Evolutionary conservation across 2,797 vertebrate species (phyloP), one percentile per base, ranked within the genome.

Genomic region (Hyperoplus lanceolatus): DNA sequence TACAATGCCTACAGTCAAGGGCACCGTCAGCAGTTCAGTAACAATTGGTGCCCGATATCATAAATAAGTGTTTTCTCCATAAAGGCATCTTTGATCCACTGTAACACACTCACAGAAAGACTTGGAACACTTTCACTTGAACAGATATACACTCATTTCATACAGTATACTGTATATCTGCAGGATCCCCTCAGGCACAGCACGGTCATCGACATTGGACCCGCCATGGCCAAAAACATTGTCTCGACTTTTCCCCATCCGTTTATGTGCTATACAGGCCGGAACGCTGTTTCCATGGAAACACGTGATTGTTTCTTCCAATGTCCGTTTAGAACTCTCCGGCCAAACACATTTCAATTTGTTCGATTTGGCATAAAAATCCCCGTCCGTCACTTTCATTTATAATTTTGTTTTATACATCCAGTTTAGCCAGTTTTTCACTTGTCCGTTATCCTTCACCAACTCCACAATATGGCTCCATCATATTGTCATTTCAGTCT

Each of bases 61-160:
- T 90, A 91, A 90, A 92, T 91, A 88, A 75, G 61, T 59, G 79
- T 78, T 86, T 85, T 84, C 78, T 87, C 79, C 83, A 81, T 89
- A 83, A 93, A 91, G 91, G 89, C 91, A 90, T 89, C 88, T 79
- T 85, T 55, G 87, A 88, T 87, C 81, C 86, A 83, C 85, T 74
- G 79, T 29, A 79, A 87, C 80, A 88, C 86, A 86, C 89, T 85
- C 82, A 90, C 83, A 75, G 70, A 86, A 82, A 67, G 63, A 90
- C 41, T 86, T 57, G 13, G 29, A 86, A 87, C 77, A 87, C 63
- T 79, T 90, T 73, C 74, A 87, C 48, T 90, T 86, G 16, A 67
- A 85, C 86, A 90, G 86, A 89, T 90, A 84, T 87, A 84, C 77
- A 91, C 72, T 77, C 55, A 11, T 78, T 80, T 89, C 64, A 84